These are phyloP conservation scores for Spinus olivaceus DNA, from an alignment of 2,797 vertebrate species.

Conservation along the genomic window DNA sequence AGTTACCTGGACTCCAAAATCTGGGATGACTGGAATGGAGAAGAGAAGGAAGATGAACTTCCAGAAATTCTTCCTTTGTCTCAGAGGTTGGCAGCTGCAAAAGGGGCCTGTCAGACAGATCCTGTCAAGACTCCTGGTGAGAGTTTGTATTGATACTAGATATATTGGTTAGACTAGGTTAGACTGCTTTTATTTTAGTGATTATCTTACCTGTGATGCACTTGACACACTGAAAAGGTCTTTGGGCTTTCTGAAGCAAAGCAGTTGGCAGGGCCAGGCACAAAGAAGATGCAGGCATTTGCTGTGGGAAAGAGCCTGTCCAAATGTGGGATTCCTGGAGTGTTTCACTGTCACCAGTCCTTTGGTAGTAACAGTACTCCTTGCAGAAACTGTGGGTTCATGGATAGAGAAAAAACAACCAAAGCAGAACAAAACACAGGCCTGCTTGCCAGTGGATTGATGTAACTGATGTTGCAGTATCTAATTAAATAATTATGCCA, in stretches of 20 bases:
- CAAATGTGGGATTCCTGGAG: neutral
- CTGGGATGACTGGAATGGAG: slow-evolving; percentile 83
- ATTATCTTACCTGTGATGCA: neutral
- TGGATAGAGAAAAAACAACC: neutral
- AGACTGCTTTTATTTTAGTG: neutral
- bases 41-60: slow-evolving; percentile 63
- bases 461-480: neutral
- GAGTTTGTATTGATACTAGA: neutral
- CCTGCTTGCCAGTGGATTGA: neutral
- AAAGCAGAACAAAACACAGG: neutral
- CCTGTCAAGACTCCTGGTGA: slow-evolving; percentile 82
- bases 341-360: neutral
- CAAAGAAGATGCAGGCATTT: neutral
- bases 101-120: neutral
- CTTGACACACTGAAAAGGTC: neutral
- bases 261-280: neutral
- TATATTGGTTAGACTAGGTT: neutral
- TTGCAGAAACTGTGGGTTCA: neutral
- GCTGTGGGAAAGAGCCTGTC: neutral
- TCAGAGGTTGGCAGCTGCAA: slow-evolving; percentile 59
- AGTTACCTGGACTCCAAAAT: slow-evolving; percentile 79
- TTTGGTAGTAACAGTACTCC: neutral
- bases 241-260: neutral
- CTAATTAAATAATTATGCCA: neutral
- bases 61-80: slow-evolving; percentile 72